Evolutionary conservation across 2,797 vertebrate species (phyloP).

Genomic region (Netta rufina): DNA sequence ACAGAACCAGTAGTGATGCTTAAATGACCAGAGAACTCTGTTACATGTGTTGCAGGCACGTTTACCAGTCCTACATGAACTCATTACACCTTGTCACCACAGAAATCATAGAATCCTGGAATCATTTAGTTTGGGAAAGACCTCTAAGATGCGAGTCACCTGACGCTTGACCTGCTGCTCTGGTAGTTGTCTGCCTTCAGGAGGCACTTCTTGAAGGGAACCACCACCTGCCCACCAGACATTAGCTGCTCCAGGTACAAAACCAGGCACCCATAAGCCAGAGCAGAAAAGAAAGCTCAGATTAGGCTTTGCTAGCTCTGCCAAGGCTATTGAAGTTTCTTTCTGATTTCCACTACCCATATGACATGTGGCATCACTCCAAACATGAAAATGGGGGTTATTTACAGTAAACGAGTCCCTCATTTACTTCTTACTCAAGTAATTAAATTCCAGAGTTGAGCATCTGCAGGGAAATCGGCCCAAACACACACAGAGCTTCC

Average conservation of each 20-base stretch:
- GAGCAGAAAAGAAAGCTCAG: neutral
- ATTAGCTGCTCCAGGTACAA: neutral
- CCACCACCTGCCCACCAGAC: accelerated
- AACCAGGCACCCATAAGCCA: neutral
- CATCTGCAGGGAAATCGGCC: neutral
- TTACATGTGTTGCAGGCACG: neutral
- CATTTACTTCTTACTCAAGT: neutral
- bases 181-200: neutral
- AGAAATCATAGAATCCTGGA: neutral
- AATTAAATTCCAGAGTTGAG: neutral
- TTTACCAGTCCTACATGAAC: neutral
- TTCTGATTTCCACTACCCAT: neutral
- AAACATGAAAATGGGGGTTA: neutral
- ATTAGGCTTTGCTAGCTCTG: neutral
- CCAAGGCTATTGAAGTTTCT: neutral
- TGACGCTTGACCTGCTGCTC: neutral
- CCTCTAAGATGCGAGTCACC: too few species aligned
- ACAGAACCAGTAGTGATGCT: neutral
- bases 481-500: neutral
- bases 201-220: neutral
- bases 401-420: neutral
- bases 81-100: neutral
- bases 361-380: neutral
- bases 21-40: neutral
- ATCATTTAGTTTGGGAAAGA: too few species aligned